These are phyloP conservation scores for Cryptomyrus ogoouensis DNA, from an alignment of 2,113 vertebrate genomes.

Conservation along the genomic window DNA sequence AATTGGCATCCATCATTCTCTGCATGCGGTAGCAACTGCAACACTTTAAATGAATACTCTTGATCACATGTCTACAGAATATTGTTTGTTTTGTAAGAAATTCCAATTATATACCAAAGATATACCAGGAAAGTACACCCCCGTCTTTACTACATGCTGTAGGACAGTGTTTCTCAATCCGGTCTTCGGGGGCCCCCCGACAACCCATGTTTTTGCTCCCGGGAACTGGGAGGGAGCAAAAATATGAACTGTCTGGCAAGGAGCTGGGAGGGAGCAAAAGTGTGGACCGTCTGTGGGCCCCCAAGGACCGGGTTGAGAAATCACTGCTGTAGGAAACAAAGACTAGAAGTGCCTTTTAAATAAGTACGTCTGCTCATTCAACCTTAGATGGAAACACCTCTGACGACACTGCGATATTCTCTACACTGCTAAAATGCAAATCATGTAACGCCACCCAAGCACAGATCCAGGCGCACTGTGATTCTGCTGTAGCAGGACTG, in stretches of 20 bases:
- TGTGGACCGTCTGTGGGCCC: background rate
- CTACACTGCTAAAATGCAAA: background rate
- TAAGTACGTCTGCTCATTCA: background rate
- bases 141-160: background rate
- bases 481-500: background rate
- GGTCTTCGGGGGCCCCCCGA: background rate
- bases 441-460: background rate
- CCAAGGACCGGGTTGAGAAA: background rate
- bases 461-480: background rate
- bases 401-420: background rate
- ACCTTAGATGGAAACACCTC: background rate
- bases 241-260: background rate
- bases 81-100: background rate
- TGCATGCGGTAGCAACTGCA: background rate
- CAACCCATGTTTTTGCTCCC: background rate
- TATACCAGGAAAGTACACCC: background rate
- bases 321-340: background rate
- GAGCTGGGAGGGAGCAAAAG: background rate
- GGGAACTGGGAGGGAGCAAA: background rate
- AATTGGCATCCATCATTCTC: background rate
- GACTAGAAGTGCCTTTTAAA: background rate
- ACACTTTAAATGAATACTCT: background rate
- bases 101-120: background rate
- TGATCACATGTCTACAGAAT: background rate
- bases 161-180: background rate